These are phyloP conservation scores for Miniopterus natalensis DNA, from an alignment of 2,113 vertebrate species.

Conservation along the genomic window DNA sequence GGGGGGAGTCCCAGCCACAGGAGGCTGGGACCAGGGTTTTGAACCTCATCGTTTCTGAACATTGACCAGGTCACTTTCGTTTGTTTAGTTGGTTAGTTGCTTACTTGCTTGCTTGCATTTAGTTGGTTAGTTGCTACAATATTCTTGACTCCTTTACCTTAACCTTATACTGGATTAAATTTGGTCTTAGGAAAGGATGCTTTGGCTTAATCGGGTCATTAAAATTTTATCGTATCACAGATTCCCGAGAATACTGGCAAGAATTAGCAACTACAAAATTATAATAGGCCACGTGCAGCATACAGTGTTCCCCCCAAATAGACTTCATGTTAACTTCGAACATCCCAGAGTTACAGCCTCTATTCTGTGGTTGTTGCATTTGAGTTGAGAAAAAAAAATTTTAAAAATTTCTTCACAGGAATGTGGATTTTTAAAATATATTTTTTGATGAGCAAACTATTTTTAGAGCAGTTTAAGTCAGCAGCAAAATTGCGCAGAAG, in stretches of 20 bases:
- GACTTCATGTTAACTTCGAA: not conserved
- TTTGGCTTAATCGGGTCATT: not conserved
- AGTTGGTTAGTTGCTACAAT: not conserved
- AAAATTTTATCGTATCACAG: not conserved
- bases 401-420: not conserved
- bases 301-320: not conserved
- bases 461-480: not conserved
- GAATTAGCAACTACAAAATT: not conserved
- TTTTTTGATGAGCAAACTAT: constrained; percentile 16
- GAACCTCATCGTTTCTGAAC: not conserved
- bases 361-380: not conserved
- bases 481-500: not conserved
- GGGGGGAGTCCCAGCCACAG: not conserved
- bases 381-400: not conserved
- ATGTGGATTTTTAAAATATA: not conserved
- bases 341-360: not conserved
- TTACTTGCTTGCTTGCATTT: not conserved
- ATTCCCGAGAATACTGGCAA: not conserved
- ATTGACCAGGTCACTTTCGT: not conserved
- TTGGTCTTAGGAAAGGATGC: not conserved
- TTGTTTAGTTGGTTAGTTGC: not conserved
- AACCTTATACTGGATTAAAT: not conserved
- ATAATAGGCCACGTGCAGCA: not conserved
- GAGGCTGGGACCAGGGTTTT: not conserved
- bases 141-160: not conserved